Evolutionary conservation across 2,888 invertebrate species (phyloP), one percentile per base, ranked within the genome.

Genomic region (Campaea margaritaria): DNA sequence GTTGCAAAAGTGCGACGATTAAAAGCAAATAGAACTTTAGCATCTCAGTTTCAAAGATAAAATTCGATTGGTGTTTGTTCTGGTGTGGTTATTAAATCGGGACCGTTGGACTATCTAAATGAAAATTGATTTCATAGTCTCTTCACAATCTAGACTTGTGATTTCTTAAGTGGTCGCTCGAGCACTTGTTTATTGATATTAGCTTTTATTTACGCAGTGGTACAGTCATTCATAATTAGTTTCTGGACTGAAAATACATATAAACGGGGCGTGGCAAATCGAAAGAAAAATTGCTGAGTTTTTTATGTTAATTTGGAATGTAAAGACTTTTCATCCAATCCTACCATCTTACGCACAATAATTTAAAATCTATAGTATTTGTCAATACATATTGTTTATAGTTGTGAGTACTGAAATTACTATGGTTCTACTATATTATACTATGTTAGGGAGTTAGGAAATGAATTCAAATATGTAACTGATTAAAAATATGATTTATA

Each of bases 91-190:
- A 61, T 72, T 68, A 62, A 56, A 72, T 70, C 72, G 70, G 74
- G 74, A 69, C 21, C 74, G 70, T 72, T 73, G 69, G 73, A 72
- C 72, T 77, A 44, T 65, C 21, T 21, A 21, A 21, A 64, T 64
- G 73, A 71, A 76, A 81, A 79, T 81, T 79, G 78, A 82, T 82
- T 80, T 80, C 65, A 74, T 65, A 59, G 7, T 53, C 67, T 67
- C 68, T 69, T 67, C 70, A 66, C 69, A 73, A 62, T 75, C 76
- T 78, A 73, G 73, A 69, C 61, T 64, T 56, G 46, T 48, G 57
- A 52, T 50, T 60, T 54, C 38, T 46, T 53, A 38, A 56, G 41
- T 47, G 41, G 43, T 36, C 13, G 36, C 27, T 31, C 28, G 39
- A 10, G 14, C 27, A 27, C 38, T 14, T 34, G 10, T 38, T 34